Evolutionary conservation across 35 echinoderm and acorn worm genomes (phyloP), one percentile per base, ranked within the genome.

Genomic region (Acanthaster planci): DNA sequence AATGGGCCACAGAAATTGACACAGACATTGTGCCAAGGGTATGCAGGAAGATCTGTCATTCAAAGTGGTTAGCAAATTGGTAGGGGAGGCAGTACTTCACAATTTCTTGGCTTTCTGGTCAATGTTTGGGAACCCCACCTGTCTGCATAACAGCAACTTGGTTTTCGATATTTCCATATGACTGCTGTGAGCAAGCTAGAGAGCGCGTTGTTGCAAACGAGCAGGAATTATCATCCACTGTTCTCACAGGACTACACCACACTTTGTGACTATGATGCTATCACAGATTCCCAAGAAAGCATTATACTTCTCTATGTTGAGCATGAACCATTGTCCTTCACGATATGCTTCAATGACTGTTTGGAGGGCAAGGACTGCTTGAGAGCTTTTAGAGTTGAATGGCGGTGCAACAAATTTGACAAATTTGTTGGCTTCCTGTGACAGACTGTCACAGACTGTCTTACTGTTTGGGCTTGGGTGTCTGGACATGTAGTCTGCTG

Each of bases 1-100:
- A 80, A 87, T 87, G 89, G 89, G 26, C 83, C 89, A 91, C 89
- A 91, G 53, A 88, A 91, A 38, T 87, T 84, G 29, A 91, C 77
- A 56, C 89, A 79, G 1, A 91, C 42, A 26, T 91, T 22, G 8
- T 57, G 68, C 72, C n/a, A n/a, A n/a, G n/a, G n/a, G n/a, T n/a
- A n/a, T n/a, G n/a, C n/a, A n/a, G n/a, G n/a, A n/a, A n/a, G n/a
- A n/a, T n/a, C n/a, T n/a, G n/a, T n/a, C n/a, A n/a, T n/a, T n/a
- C n/a, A n/a, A n/a, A 39, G 84, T 39, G 39, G 86, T 27, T 35
- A 22, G 26, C 9, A 19, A 19, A 4, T 52, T 78, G 67, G 78
- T 38, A 86, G 37, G 68, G 2, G 4, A 79, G 10, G 79, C 68
- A 86, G 36, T 39, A 21, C 21, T 86, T 77, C 4, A 84, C 51